Base-by-base conservation (phyloP, 2,113 vertebrate genomes). In the Anseranas semipalmata region DNA sequence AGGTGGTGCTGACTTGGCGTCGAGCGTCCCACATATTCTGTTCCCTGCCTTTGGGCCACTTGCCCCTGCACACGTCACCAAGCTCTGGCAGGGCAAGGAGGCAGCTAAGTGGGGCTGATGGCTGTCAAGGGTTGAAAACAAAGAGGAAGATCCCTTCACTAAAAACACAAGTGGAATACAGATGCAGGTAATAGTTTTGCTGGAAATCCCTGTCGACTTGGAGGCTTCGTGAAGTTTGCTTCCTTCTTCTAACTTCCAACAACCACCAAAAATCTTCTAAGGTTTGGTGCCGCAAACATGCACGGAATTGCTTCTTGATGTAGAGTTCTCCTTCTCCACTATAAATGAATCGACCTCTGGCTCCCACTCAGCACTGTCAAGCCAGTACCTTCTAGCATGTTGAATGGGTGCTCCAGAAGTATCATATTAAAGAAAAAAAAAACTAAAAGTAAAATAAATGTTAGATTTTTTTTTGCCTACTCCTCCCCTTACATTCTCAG, bases 81-180 rank as follows among this genome's bases (percentile, higher is more conserved):
- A 90, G 24, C 15, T 41, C n/a, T 93, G 41, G 58, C 52, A 85
- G 67, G 12, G 43, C 45, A 45, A 35, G 27, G 15, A 73, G 27
- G 48, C 10, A 7, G 37, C 8, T 45, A 68, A 0, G 0, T 22
- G 22, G 43, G 50, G 22, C 27, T 43, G 55, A 63, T 1, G 0
- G 3, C 14, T 45, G 19, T 22, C 60, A 63, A 73, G 37, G 66
- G 33, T 24, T 21, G 9, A 63, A 85, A 78, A 68, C 12, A 67
- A 73, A 65, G 20, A 30, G 46, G 9, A 85, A 63, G 55, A 78
- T 16, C 15, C 19, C n/a, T 48, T 89, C 24, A 80, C 14, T 63
- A 50, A 95, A 63, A 73, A 48, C 17, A 22, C 18, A 77, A 73
- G 43, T 39, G 27, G 46, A 85, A 81, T 37, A 43, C 3, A 60